phyloP scores from a whole-genome alignment of 2,113 vertebrate species.

The Triplophysa rosa region DNA sequence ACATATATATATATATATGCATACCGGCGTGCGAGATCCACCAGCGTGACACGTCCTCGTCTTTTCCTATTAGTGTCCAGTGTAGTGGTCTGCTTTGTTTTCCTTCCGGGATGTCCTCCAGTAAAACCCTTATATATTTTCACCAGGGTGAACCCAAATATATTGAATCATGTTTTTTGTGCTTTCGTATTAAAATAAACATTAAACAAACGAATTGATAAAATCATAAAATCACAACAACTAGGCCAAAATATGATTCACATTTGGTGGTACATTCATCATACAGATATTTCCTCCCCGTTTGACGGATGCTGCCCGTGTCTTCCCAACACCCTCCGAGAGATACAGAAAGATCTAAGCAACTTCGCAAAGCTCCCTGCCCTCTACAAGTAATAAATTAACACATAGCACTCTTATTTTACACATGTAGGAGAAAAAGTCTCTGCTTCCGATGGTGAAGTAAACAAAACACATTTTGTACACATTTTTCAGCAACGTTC shows the following conservation, averaged over 20 bases:
- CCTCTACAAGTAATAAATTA: conserved; percentile 49
- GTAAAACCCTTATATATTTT: neutral
- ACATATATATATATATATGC: neutral
- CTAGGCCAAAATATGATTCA: conserved; percentile 66
- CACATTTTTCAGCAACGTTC: neutral
- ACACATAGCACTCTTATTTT: conserved; percentile 42
- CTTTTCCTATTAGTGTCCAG: conserved; percentile 33
- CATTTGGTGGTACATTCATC: conserved; percentile 78
- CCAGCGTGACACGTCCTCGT: neutral
- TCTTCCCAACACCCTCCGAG: neutral
- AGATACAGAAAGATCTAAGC: neutral
- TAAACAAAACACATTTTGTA: conserved; percentile 36
- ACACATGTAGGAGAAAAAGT: conserved; percentile 20
- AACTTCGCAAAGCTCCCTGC: conserved; percentile 24
- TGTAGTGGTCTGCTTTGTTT: conserved; percentile 12
- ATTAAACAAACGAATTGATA: conserved; percentile 30
- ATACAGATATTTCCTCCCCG: conserved; percentile 46
- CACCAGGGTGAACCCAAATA: neutral
- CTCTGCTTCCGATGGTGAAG: neutral
- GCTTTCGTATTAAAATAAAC: conserved; percentile 54
- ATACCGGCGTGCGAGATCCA: neutral
- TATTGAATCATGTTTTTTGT: conserved; percentile 57
- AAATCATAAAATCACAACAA: conserved; percentile 35
- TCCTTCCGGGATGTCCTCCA: conserved; percentile 7
- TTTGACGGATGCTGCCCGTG: conserved; percentile 2